These are phyloP conservation scores for Rhipidura dahli DNA, from an alignment of 2,113 vertebrate genomes.

Conservation along the genomic window DNA sequence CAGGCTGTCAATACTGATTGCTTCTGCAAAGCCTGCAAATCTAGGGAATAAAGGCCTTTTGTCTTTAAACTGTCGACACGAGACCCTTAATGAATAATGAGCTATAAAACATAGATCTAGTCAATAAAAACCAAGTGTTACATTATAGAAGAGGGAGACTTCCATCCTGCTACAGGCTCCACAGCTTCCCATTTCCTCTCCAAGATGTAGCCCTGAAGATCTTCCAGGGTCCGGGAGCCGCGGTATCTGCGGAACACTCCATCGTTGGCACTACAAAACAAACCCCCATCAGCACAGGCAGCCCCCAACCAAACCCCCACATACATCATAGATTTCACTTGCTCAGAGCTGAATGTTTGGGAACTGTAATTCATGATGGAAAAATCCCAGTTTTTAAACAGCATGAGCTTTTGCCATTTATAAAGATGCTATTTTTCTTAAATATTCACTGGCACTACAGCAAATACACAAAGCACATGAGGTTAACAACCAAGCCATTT, in stretches of 20 bases:
- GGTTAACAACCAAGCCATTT: not conserved
- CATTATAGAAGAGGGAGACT: conserved; percentile 84
- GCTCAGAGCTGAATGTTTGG: not conserved
- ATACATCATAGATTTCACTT: fast-evolving
- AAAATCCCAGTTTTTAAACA: not conserved
- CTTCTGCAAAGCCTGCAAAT: not conserved
- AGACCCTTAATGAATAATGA: not conserved
- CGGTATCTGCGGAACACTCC: conserved; percentile 84
- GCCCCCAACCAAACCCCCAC: not conserved
- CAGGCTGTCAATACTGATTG: not conserved
- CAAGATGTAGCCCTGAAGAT: conserved; percentile 79
- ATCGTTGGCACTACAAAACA: conserved; percentile 77
- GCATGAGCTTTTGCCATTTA: not conserved
- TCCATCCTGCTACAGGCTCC: conserved; percentile 85
- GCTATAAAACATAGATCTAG: not conserved
- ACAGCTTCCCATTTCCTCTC: conserved; percentile 84
- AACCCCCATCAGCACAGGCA: not conserved
- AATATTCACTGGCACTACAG: not conserved
- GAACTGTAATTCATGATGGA: not conserved
- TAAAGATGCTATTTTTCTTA: not conserved
- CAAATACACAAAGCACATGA: not conserved
- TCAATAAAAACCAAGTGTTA: conserved; percentile 54
- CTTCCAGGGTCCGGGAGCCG: conserved; percentile 78
- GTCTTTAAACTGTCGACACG: not conserved
- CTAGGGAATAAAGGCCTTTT: not conserved